Evolutionary conservation across 2,113 vertebrate species (phyloP).

Genomic region (Peromyscus polionotus): DNA sequence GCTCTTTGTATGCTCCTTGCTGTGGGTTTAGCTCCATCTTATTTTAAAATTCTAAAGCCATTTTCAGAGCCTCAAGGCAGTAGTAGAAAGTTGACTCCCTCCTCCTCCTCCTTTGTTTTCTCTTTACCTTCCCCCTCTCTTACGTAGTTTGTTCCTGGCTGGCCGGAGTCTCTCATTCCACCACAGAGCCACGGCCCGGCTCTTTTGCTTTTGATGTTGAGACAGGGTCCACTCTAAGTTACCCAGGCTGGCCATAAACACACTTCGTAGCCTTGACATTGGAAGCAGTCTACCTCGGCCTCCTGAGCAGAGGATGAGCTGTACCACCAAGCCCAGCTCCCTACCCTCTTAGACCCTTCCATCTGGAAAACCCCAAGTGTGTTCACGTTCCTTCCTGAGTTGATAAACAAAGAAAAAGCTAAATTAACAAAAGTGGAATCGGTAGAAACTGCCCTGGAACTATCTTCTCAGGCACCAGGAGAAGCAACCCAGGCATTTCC

Average conservation of each 20-base stretch:
- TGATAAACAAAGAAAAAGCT: neutral
- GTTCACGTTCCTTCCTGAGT: neutral
- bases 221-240: neutral
- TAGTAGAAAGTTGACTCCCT: neutral
- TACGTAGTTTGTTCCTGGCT: neutral
- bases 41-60: neutral
- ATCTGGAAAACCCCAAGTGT: neutral
- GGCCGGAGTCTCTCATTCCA: neutral
- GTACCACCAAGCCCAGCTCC: neutral
- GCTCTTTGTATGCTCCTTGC: neutral
- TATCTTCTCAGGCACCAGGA: accelerated
- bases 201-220: neutral
- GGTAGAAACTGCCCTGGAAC: neutral
- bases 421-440: neutral
- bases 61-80: neutral
- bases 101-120: no score
- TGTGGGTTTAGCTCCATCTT: neutral
- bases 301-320: neutral
- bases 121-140: neutral
- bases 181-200: accelerated
- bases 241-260: neutral
- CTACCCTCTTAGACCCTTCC: no score
- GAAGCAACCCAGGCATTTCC: constrained; percentile 59
- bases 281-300: neutral
- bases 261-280: neutral